A percentile compares a stretch with the other conserved stretches of the same genome.
These are phyloP conservation scores for Barbus barbus DNA, from an alignment of 2,113 vertebrate species.

Conservation along the genomic window DNA sequence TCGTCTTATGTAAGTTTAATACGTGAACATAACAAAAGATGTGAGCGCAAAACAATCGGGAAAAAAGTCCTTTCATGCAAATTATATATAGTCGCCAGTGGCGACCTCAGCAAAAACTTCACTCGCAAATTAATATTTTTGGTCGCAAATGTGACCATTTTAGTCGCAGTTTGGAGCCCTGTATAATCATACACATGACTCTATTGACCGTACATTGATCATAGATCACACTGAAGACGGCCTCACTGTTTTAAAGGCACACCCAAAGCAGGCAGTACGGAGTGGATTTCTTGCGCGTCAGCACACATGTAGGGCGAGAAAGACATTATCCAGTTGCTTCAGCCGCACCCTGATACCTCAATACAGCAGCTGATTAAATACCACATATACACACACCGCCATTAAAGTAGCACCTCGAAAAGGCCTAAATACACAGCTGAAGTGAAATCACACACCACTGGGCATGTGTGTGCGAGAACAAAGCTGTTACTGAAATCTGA, in stretches of 20 bases:
- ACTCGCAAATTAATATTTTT: too few species aligned
- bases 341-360: constrained; percentile 42
- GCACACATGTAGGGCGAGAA: neutral
- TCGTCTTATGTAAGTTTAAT: too few species aligned
- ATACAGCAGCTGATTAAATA: constrained; percentile 45
- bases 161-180: too few species aligned
- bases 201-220: neutral
- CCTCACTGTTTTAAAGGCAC: neutral
- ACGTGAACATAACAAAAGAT: too few species aligned
- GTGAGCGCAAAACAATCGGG: too few species aligned
- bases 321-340: constrained; percentile 22
- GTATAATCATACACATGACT: neutral
- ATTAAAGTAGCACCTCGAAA: neutral
- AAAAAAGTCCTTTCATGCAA: too few species aligned
- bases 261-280: neutral
- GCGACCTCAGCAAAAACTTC: too few species aligned
- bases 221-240: neutral
- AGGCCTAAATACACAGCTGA: constrained; percentile 24
- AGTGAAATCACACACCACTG: constrained; percentile 15
- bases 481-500: neutral
- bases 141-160: too few species aligned
- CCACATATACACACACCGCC: neutral
- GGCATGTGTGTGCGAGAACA: neutral
- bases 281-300: neutral
- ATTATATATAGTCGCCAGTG: too few species aligned